Evolutionary conservation across 1,140 invertebrate genomes (phyloP).

Genomic region (Zaprionus nigranus): DNA sequence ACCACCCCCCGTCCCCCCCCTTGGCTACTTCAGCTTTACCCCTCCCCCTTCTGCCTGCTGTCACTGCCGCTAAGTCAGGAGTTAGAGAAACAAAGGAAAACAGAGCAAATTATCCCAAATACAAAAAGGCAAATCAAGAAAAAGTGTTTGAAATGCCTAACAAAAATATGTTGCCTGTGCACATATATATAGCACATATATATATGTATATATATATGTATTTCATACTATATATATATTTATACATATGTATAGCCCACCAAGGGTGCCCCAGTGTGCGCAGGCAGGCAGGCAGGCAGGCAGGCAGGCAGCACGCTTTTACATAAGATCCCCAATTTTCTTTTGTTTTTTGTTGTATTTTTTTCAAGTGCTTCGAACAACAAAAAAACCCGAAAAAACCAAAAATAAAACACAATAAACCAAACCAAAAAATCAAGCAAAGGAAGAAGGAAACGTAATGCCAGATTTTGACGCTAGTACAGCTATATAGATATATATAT

Average conservation of each 20-base stretch:
- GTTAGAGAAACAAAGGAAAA: slow-evolving; percentile 9
- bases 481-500: background rate
- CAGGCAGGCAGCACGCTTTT: no score
- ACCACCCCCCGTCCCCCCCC: no score
- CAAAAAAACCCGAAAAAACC: slow-evolving; percentile 16
- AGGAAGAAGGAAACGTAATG: slow-evolving; percentile 30
- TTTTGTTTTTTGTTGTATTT: slow-evolving; percentile 47
- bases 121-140: slow-evolving; percentile 4
- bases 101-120: slow-evolving; percentile 1
- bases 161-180: slow-evolving; percentile 26
- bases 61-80: background rate
- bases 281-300: slow-evolving; percentile 40
- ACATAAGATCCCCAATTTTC: slow-evolving; percentile 67
- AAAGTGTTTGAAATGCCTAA: slow-evolving; percentile 33
- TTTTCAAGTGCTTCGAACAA: slow-evolving; percentile 45
- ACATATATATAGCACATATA: background rate
- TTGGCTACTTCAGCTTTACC: no score
- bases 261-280: slow-evolving; percentile 36
- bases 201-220: background rate
- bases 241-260: slow-evolving; percentile 1
- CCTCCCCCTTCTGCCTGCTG: background rate
- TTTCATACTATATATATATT: slow-evolving; percentile 4
- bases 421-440: slow-evolving; percentile 1
- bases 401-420: background rate
- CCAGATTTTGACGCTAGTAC: slow-evolving; percentile 1